phyloP scores from a whole-genome alignment of 2,797 vertebrate genomes.

The Acanthurus leucopareius region DNA sequence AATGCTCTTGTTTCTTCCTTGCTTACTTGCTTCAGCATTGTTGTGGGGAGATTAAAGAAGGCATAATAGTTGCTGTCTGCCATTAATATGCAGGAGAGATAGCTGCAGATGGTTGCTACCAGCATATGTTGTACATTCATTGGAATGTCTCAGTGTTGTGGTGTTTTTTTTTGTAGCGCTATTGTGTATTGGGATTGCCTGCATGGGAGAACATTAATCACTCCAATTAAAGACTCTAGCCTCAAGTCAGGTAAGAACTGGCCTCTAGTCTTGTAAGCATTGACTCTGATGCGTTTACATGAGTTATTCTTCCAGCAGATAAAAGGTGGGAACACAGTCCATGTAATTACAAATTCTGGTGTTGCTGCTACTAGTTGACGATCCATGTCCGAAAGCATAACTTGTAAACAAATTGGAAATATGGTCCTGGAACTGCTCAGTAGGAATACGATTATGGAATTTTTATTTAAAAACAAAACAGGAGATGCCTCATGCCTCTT shows the following conservation, averaged over 20 bases:
- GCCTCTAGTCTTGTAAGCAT: slow-evolving; percentile 62
- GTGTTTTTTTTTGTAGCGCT: slow-evolving; percentile 31
- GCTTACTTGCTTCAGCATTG: slow-evolving; percentile 47
- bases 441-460: slow-evolving; percentile 25
- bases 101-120: slow-evolving; percentile 47
- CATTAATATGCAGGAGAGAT: slow-evolving; percentile 71
- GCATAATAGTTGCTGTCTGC: slow-evolving; percentile 59
- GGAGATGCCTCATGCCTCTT: not conserved
- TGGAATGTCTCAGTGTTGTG: slow-evolving; percentile 38
- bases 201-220: slow-evolving; percentile 72
- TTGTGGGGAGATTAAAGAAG: slow-evolving; percentile 65
- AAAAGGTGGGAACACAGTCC: slow-evolving; percentile 34
- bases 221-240: slow-evolving; percentile 72
- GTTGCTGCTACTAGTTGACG: slow-evolving; percentile 6
- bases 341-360: slow-evolving; percentile 33
- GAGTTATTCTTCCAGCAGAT: slow-evolving; percentile 55
- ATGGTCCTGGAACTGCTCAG: slow-evolving; percentile 24
- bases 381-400: slow-evolving; percentile 28
- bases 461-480: slow-evolving; percentile 19
- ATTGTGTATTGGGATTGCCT: slow-evolving; percentile 65
- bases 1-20: slow-evolving; percentile 54
- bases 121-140: slow-evolving; percentile 41
- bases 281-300: slow-evolving; percentile 69
- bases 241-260: slow-evolving; percentile 65
- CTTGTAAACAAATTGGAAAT: slow-evolving; percentile 27